A percentile compares a stretch with the other conserved stretches of the same genome.
Conservation (phyloP, 1,140 invertebrate species). For the Zophobas morio region DNA sequence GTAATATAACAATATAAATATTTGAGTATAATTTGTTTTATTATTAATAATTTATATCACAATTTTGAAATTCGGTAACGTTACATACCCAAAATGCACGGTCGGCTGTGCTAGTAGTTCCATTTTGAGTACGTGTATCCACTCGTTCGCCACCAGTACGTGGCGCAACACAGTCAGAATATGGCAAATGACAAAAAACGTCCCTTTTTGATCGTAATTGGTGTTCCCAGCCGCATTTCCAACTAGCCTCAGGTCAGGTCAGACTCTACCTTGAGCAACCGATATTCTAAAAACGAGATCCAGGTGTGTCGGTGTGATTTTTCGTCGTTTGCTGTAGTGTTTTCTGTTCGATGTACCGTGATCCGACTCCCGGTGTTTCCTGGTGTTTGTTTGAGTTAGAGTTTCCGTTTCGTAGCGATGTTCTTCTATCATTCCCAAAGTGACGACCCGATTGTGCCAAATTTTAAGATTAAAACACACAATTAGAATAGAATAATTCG, state of each 20-base stretch:
- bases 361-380: neutral
- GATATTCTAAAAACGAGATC: no score
- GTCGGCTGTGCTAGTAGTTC: no score
- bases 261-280: no score
- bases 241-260: no score
- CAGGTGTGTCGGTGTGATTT: no score
- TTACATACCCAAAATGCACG: slow-evolving; percentile 50
- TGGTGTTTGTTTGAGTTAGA: neutral
- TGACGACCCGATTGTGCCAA: slow-evolving; percentile 43
- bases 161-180: no score
- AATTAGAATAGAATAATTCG: slow-evolving; percentile 20
- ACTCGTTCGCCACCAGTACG: no score
- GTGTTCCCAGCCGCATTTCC: no score
- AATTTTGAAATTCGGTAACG: slow-evolving; percentile 64
- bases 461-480: slow-evolving; percentile 43
- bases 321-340: no score
- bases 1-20: slow-evolving; percentile 24
- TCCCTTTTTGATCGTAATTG: neutral
- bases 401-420: neutral
- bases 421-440: slow-evolving; percentile 18
- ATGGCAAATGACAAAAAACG: no score
- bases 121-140: no score
- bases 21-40: slow-evolving; percentile 42
- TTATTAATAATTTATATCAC: slow-evolving; percentile 56
- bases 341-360: neutral